Evolutionary conservation across 2,888 invertebrate species (phyloP), one percentile per base, ranked within the genome.

Genomic region (Chaitophorus viminalis): DNA sequence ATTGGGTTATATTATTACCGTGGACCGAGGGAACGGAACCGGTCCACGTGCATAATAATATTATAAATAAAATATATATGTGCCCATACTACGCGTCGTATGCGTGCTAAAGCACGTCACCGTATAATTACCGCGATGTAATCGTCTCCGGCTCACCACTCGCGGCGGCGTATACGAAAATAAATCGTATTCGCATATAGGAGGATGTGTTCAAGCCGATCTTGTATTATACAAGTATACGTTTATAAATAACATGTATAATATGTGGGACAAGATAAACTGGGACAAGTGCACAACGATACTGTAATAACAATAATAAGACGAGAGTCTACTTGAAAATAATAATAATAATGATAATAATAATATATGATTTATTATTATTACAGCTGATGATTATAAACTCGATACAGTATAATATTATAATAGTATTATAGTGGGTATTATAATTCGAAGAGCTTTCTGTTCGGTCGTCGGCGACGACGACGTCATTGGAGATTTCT

Each of bases 281-380:
- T 33, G 54, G 52, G 82, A n/a, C 54, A 74, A 82, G 74, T 74
- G 54, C 54, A 54, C n/a, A n/a, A n/a, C n/a, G n/a, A n/a, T n/a
- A n/a, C n/a, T n/a, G n/a, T n/a, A n/a, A n/a, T n/a, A n/a, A 29
- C 3, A 25, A 25, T 60, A 81, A 68, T 52, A 33, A 72, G 9
- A 29, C 68, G 68, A 21, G 11, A 46, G 46, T 14, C 11, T 9
- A 75, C 33, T 74, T 39, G 75, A 75, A n/a, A 21, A n/a, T 6
- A 9, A 8, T 3, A 1, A 72, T 33, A 21, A 21, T 14, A n/a
- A 70, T 31, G 14, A 70, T 70, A 21, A 17, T 70, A 78, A 60
- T 33, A 54, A 14, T 39, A 39, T n/a, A n/a, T n/a, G n/a, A n/a
- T n/a, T n/a, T n/a, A n/a, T n/a, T n/a, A n/a, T n/a, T n/a, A n/a